Conservation (phyloP, 2,888 invertebrate genomes). For the Anoplius nigerrimus region DNA sequence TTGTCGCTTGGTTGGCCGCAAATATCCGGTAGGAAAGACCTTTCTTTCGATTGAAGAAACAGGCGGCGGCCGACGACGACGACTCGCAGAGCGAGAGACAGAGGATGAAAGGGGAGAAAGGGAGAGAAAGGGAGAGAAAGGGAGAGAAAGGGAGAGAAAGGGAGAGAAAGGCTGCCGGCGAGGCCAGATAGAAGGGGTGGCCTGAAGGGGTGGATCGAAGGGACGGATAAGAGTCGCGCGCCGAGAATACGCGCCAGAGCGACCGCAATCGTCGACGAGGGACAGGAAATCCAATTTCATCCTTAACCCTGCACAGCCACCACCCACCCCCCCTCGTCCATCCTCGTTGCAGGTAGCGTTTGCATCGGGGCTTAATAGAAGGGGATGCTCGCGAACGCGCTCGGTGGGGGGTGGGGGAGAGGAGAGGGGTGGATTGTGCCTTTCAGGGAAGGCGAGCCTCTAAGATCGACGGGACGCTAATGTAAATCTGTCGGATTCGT, state of each 20-base stretch:
- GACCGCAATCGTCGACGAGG: slow-evolving; percentile 19
- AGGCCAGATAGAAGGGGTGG: not conserved
- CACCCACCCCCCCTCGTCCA: slow-evolving; percentile 14
- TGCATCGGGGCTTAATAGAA: slow-evolving; percentile 49
- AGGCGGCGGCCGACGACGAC: too few relatives aligned
- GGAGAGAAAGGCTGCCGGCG: not conserved
- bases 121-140: not conserved
- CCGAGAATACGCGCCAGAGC: slow-evolving; percentile 21
- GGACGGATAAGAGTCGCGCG: slow-evolving; percentile 19
- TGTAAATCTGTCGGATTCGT: not conserved
- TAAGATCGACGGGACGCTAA: not conserved
- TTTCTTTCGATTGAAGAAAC: slow-evolving; percentile 4
- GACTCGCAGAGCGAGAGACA: too few relatives aligned
- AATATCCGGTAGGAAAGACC: slow-evolving; percentile 1
- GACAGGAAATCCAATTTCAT: slow-evolving; percentile 52
- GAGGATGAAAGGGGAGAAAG: not conserved
- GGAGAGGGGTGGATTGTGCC: not conserved
- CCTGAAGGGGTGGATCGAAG: too few relatives aligned
- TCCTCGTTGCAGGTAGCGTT: slow-evolving; percentile 30
- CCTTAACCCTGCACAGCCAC: slow-evolving; percentile 31
- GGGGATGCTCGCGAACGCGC: not conserved
- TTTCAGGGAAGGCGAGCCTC: slow-evolving; percentile 8
- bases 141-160: not conserved
- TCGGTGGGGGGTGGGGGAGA: too few relatives aligned
- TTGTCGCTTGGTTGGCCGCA: slow-evolving; percentile 3